Percentiles rank a stretch among this genome's conserved stretches.
Conservation (phyloP, 2,888 invertebrate species). For the Torymus tubicola region DNA sequence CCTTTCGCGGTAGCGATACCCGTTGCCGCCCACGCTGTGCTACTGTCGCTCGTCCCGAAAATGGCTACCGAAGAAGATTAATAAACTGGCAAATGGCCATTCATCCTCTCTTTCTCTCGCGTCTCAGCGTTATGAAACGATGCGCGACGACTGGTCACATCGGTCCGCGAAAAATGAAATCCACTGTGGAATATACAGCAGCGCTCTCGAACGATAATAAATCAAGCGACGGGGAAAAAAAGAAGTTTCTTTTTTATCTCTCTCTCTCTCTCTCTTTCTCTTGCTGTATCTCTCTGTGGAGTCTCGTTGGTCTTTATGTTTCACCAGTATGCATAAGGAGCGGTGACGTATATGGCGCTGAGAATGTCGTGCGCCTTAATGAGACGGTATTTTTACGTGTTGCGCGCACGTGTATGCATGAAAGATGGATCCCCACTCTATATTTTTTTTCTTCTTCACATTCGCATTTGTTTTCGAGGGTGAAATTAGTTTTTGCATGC, state of each 20-base stretch:
- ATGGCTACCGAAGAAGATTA: conserved; percentile 18
- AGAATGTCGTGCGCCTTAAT: conserved; percentile 32
- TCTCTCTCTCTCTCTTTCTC: too few species aligned
- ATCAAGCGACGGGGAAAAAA: conserved; percentile 22
- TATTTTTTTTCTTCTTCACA: not conserved
- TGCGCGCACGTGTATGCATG: not conserved
- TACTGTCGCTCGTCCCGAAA: conserved; percentile 6
- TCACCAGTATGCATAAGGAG: conserved; percentile 14
- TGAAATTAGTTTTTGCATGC: conserved; percentile 18
- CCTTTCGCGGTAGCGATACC: not conserved
- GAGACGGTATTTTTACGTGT: conserved; percentile 40
- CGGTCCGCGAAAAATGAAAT: not conserved
- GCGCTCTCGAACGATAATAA: conserved; percentile 2
- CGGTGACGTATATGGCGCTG: conserved; percentile 29
- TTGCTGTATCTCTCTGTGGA: too few species aligned
- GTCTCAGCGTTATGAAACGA: not conserved
- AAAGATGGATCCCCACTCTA: not conserved
- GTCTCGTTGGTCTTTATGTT: conserved; percentile 10
- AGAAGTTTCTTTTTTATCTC: not conserved
- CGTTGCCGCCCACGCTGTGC: not conserved
- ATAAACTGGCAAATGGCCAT: conserved; percentile 11
- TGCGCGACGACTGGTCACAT: not conserved
- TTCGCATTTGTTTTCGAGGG: not conserved
- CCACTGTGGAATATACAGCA: not conserved
- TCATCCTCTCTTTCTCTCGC: not conserved